Evolutionary conservation across 2,797 vertebrate genomes (phyloP).

Genomic region (Aphelocoma californica): DNA sequence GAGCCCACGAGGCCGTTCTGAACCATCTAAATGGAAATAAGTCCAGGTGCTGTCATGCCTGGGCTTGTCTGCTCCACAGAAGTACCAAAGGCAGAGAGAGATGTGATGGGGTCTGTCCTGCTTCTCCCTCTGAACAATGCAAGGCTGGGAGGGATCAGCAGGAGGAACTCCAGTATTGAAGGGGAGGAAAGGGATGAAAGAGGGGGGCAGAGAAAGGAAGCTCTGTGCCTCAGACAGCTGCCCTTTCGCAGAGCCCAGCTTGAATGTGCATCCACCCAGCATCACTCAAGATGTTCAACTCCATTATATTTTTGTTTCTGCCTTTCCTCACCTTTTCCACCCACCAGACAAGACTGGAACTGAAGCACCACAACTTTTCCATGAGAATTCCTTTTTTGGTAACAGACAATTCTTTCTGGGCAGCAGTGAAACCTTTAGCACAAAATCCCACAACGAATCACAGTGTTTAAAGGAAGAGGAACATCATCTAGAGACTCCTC

Average conservation of each 20-base stretch:
- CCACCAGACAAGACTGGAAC: background rate
- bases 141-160: background rate
- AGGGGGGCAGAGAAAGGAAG: background rate
- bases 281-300: background rate
- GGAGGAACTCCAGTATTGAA: background rate
- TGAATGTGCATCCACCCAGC: background rate
- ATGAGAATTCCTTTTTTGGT: background rate
- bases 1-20: background rate
- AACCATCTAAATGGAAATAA: background rate
- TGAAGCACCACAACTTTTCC: background rate
- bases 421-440: background rate
- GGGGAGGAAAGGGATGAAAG: background rate
- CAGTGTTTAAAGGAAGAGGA: background rate
- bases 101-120: background rate
- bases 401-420: background rate
- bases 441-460: background rate
- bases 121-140: fast-evolving
- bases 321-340: background rate
- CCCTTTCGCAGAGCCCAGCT: background rate
- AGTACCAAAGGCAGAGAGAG: background rate
- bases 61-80: background rate
- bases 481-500: background rate
- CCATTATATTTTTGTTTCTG: background rate
- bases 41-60: background rate
- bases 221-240: background rate